phyloP scores from a whole-genome alignment of 2,113 vertebrate genomes.

The Alexandromys fortis region DNA sequence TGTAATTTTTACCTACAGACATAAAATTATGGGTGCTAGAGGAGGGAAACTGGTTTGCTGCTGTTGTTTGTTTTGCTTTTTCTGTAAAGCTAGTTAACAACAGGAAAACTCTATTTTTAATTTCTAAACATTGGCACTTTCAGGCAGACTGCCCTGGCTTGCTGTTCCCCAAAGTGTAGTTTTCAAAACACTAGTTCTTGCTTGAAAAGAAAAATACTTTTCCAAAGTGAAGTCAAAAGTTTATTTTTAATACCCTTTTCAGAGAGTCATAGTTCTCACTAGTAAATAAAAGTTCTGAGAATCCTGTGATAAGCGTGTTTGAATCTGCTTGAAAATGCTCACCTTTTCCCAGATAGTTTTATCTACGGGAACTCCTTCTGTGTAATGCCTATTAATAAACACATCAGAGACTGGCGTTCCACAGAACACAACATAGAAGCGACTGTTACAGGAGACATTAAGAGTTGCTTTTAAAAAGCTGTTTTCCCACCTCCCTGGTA shows the following conservation, averaged over 20 bases:
- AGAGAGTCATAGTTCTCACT: background rate
- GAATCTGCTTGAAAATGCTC: slow-evolving; percentile 18
- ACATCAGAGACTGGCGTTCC: background rate
- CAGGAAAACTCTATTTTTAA: background rate
- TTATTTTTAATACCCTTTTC: slow-evolving; percentile 11
- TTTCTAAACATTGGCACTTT: slow-evolving; percentile 51
- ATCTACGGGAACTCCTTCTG: background rate
- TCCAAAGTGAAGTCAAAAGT: slow-evolving; percentile 32
- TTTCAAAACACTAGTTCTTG: slow-evolving; percentile 4
- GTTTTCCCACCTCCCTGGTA: background rate
- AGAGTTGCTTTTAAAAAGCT: slow-evolving; percentile 15
- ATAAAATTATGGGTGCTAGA: background rate
- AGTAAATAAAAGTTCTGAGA: background rate
- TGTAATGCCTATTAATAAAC: slow-evolving; percentile 11
- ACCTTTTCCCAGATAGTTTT: slow-evolving; percentile 10
- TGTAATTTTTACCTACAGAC: background rate
- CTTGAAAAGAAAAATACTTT: slow-evolving; percentile 48
- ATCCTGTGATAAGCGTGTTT: slow-evolving; percentile 14
- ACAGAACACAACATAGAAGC: slow-evolving; percentile 21
- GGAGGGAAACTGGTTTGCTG: background rate
- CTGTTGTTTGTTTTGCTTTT: background rate
- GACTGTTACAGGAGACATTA: background rate
- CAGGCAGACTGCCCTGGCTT: background rate
- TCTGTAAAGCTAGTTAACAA: background rate
- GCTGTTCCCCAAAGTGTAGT: background rate